These are phyloP conservation scores for Pachypeltis micranthus DNA, from an alignment of 1,140 invertebrate genomes.

Conservation along the genomic window DNA sequence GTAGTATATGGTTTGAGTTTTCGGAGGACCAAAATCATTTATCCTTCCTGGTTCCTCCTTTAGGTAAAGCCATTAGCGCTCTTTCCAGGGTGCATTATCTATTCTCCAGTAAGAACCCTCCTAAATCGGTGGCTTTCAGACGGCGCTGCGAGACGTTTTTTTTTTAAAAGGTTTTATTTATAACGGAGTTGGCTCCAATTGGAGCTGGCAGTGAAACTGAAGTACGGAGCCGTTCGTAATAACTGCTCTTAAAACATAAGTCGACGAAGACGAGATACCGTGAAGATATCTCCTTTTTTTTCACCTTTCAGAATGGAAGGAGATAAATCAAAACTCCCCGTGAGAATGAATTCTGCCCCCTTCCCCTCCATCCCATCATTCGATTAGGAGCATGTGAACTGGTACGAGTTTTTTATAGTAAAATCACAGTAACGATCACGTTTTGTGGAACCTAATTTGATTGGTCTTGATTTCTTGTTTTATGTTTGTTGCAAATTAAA, in stretches of 20 bases:
- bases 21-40: slow-evolving; percentile 1
- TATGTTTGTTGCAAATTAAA: no score
- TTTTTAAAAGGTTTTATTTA: slow-evolving; percentile 9
- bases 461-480: no score
- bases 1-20: not conserved
- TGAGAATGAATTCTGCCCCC: not conserved
- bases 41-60: not conserved
- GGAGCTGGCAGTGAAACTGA: slow-evolving; percentile 7
- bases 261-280: not conserved
- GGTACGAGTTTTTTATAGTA: not conserved
- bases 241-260: slow-evolving; percentile 8
- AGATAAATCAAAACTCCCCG: not conserved
- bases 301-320: not conserved
- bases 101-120: not conserved
- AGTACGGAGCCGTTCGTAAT: not conserved
- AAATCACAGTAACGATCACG: no score
- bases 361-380: no score
- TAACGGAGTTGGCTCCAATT: not conserved
- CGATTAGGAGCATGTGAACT: not conserved
- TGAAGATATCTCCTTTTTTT: not conserved
- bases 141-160: not conserved
- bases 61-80: not conserved
- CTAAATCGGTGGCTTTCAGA: slow-evolving; percentile 9
- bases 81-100: slow-evolving; percentile 6
- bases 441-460: no score